These are phyloP conservation scores for Psix sp. DNA, from an alignment of 1,140 invertebrate genomes.

Conservation along the genomic window DNA sequence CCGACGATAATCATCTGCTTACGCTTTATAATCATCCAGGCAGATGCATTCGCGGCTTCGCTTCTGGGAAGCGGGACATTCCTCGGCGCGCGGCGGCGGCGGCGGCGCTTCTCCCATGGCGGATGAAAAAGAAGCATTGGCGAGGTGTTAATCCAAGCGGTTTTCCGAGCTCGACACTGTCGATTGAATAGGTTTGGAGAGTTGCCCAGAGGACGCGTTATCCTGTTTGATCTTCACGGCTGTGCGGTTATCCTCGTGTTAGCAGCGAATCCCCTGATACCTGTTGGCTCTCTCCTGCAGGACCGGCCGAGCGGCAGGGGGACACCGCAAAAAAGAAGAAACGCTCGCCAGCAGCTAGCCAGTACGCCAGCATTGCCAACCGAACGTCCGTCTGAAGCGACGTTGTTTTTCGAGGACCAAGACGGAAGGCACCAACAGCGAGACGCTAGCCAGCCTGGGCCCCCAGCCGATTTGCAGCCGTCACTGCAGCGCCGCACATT, in stretches of 20 bases:
- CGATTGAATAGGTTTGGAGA: slow-evolving; percentile 5
- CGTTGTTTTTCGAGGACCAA: slow-evolving; percentile 35
- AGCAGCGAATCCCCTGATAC: slow-evolving; percentile 11
- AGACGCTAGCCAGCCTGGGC: slow-evolving; percentile 44
- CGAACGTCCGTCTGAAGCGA: slow-evolving; percentile 27
- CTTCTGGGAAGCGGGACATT: slow-evolving; percentile 73
- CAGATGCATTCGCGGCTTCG: slow-evolving; percentile 67
- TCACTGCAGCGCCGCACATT: slow-evolving; percentile 65
- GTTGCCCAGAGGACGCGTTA: slow-evolving; percentile 25
- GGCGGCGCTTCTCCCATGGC: too few species aligned
- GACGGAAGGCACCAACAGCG: slow-evolving; percentile 43
- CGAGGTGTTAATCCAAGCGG: slow-evolving; percentile 1
- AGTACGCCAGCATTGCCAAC: slow-evolving; percentile 47
- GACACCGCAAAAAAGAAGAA: slow-evolving; percentile 23
- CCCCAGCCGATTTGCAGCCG: slow-evolving; percentile 63
- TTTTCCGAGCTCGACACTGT: slow-evolving; percentile 12
- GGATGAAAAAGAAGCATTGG: background rate
- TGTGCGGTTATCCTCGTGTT: slow-evolving; percentile 36
- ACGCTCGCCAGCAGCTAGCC: slow-evolving; percentile 33
- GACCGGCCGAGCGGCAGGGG: slow-evolving; percentile 8
- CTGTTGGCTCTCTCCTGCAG: slow-evolving; percentile 8
- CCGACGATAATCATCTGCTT: slow-evolving; percentile 71
- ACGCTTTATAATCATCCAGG: slow-evolving; percentile 69
- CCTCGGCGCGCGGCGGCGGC: too few species aligned
- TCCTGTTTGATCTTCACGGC: slow-evolving; percentile 42